Evolutionary conservation across 2,888 invertebrate genomes (phyloP), one percentile per base, ranked within the genome.

Genomic region (Agriotes lineatus): DNA sequence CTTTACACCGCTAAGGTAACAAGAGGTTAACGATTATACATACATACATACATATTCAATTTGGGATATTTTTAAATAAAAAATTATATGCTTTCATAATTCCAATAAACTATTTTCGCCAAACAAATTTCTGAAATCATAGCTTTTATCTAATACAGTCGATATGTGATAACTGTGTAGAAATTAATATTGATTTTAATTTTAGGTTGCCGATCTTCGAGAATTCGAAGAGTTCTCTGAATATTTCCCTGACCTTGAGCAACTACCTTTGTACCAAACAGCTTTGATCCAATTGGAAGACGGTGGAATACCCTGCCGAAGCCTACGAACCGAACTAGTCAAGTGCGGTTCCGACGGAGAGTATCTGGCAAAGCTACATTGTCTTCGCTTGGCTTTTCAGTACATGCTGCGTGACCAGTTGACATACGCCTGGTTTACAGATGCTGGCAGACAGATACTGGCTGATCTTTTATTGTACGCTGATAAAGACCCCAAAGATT

Each of bases 401-500:
- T 88, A 88, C 79, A 86, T 95, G 75, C 92, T 97, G 82, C 88
- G 88, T 73, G 89, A 90, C 78, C 87, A 90, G 4, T 86, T 87
- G 4, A 91, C 89, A 60, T 91, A 93, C 80, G 87, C 90, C 39
- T 96, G 95, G 94, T 94, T 97, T 81, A 91, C 91, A 63, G 93
- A 95, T 84, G 91, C 94, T 61, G 97, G 97, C 12, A 88, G 95
- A 3, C 94, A 95, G 84, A 91, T 97, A 74, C 90, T 98, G 72
- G 93, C 94, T 14, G 95, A 95, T 84, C 85, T 98, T 71, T 88
- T 97, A 75, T 88, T 96, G 22, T 93, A 92, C 78, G 96, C 96
- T 52, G 96, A 96, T 78, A 95, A 94, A 92, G 98, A 99, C 85
- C 96, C 97, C 0, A 95, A 96, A 78, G 97, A 97, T 81, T 98